Percentiles rank a stretch among this genome's conserved stretches.
Evolutionary conservation across 2,797 vertebrate genomes (phyloP).

Genomic region (Calcarius lapponicus): DNA sequence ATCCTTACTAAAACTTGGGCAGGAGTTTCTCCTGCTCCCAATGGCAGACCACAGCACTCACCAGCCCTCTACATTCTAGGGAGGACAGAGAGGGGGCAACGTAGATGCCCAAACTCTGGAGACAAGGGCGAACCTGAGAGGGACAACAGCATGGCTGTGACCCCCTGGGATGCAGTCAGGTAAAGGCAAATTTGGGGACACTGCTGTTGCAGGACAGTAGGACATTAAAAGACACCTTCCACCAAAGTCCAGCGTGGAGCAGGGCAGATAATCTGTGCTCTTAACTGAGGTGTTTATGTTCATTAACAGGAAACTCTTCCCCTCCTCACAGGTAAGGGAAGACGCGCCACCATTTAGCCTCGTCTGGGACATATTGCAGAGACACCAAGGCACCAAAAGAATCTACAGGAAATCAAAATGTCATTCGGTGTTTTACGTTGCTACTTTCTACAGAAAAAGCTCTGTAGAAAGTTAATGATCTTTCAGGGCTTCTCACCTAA

Average conservation of each 20-base stretch:
- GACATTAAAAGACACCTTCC: background rate
- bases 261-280: background rate
- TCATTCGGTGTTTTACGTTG: background rate
- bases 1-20: background rate
- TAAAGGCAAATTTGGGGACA: background rate
- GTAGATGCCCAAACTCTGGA: background rate
- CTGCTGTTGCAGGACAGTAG: background rate
- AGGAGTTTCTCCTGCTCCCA: background rate
- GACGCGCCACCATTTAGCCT: background rate
- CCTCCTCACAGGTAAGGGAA: background rate
- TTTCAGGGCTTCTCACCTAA: background rate
- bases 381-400: slow-evolving; percentile 49
- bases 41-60: background rate
- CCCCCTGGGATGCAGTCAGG: rapidly evolving
- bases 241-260: rapidly evolving
- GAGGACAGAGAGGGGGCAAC: background rate
- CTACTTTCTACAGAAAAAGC: background rate
- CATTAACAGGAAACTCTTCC: slow-evolving; percentile 32
- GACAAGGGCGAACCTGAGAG: background rate
- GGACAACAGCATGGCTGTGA: background rate
- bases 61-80: background rate
- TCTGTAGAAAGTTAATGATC: slow-evolving; percentile 30
- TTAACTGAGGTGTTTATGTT: background rate
- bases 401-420: slow-evolving; percentile 50
- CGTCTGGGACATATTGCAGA: background rate